Base-by-base conservation (phyloP, 2,113 vertebrate species). In the Chroicocephalus ridibundus region DNA sequence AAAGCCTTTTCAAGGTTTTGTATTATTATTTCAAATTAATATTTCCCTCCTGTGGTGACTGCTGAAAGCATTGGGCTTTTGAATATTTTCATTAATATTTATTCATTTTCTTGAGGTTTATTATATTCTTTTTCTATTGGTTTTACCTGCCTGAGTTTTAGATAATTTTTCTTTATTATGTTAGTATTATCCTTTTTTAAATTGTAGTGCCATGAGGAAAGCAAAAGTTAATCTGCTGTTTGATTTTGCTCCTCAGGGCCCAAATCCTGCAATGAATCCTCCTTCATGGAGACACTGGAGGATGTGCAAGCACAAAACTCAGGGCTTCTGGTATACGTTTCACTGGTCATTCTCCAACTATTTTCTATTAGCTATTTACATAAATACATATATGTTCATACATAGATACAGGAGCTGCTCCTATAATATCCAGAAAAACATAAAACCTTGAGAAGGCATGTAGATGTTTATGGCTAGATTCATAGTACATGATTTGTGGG, bases 11-110 rank as follows among this genome's bases (percentile, higher is more conserved):
- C 31, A 83, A 79, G 29, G 11, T 9, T 83, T 38, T 36, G 86
- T 62, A 46, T 58, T 54, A 38, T 90, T 92, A 64, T 86, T 96
- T 96, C 72, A 61, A 93, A 84, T 90, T 66, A 86, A 2, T 70
- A 57, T 91, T 95, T 88, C 80, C 80, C 83, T 92, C 88, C 82
- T 75, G 64, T 86, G 75, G 76, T 88, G 87, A 81, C 82, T 83
- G 64, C 80, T 88, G 80, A 94, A 95, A 92, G 75, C 83, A 64
- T 54, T 66, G 31, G 71, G 26, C 72, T 84, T 87, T 93, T 52
- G 26, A 68, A 40, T 75, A 51, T 84, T 78, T 81, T 78, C 6
- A 58, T 83, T 18, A 90, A 86, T 88, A 93, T 91, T 95, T 89
- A 76, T 82, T 90, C 0, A 52, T 44, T 90, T 82, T 75, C 36